Evolutionary conservation across 53 echinoderm and acorn worm genomes (phyloP).

Genomic region (Zoroaster sp.): DNA sequence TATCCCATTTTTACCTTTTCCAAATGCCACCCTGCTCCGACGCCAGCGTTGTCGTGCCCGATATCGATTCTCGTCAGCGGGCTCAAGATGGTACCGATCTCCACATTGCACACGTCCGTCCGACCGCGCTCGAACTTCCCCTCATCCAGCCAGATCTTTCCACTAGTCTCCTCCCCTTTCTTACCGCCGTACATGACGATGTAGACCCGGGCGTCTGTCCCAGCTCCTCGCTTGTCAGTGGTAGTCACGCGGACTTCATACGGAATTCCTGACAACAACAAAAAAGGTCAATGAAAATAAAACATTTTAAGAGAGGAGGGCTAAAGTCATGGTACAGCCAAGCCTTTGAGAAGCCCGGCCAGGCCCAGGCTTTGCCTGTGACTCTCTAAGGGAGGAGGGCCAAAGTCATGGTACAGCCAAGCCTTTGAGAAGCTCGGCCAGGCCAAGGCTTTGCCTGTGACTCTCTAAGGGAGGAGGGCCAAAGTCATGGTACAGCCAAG

Average conservation of each 20-base stretch:
- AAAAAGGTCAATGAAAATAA: not conserved
- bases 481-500: too few relatives aligned
- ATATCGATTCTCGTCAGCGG: constrained; percentile 83
- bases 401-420: too few relatives aligned
- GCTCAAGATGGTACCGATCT: constrained; percentile 84
- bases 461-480: too few relatives aligned
- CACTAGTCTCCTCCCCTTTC: constrained; percentile 86
- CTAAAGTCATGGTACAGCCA: too few relatives aligned
- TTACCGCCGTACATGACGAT: constrained; percentile 88
- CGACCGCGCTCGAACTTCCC: constrained; percentile 95
- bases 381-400: too few relatives aligned
- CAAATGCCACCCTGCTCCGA: constrained; percentile 94
- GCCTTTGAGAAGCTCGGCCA: too few relatives aligned
- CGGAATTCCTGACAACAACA: constrained; percentile 69
- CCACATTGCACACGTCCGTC: constrained; percentile 86
- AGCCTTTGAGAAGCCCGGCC: too few relatives aligned
- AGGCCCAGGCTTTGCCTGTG: too few relatives aligned
- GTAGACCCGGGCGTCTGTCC: constrained; percentile 90
- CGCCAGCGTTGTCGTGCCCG: constrained; percentile 91
- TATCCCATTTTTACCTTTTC: constrained; percentile 92
- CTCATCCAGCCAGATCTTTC: constrained; percentile 86
- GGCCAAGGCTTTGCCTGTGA: too few relatives aligned
- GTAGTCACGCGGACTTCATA: constrained; percentile 93
- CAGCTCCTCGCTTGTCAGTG: constrained; percentile 83
- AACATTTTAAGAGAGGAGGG: too few relatives aligned